Evolutionary conservation across 92 coral and sea anemone genomes (phyloP).

Genomic region (Muricea muricata): DNA sequence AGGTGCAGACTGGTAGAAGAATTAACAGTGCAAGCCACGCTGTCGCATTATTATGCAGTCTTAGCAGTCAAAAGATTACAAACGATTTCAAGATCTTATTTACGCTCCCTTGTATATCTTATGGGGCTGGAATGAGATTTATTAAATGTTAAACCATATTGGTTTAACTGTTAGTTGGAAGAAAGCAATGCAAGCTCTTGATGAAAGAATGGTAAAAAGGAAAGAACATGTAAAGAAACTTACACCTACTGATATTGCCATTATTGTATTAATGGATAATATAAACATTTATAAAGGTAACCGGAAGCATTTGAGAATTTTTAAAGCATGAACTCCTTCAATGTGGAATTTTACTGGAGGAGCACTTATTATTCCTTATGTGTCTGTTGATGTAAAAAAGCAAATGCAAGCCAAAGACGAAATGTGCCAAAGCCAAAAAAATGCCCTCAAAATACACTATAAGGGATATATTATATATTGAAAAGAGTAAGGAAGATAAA

Average conservation of each 20-base stretch:
- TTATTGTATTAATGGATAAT: slow-evolving; percentile 56
- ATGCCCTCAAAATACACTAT: slow-evolving; percentile 19
- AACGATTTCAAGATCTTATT: slow-evolving; percentile 44
- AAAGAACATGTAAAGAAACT: slow-evolving; percentile 14
- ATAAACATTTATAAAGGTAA: slow-evolving; percentile 62
- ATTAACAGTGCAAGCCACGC: slow-evolving; percentile 32
- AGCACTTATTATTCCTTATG: slow-evolving; percentile 45
- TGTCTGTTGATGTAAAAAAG: slow-evolving; percentile 28
- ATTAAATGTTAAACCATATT: slow-evolving; percentile 39
- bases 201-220: slow-evolving; percentile 19
- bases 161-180: slow-evolving; percentile 60
- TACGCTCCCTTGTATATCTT: slow-evolving; percentile 42
- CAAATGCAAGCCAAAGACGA: slow-evolving; percentile 23
- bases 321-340: slow-evolving; percentile 31
- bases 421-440: slow-evolving; percentile 16
- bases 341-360: slow-evolving; percentile 67
- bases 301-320: slow-evolving; percentile 46
- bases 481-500: slow-evolving; percentile 25
- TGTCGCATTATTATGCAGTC: slow-evolving; percentile 23
- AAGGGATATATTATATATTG: slow-evolving; percentile 38
- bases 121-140: slow-evolving; percentile 42
- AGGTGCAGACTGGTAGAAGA: slow-evolving; percentile 8
- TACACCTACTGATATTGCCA: slow-evolving; percentile 42
- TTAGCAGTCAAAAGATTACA: slow-evolving; percentile 44
- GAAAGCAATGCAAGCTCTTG: slow-evolving; percentile 51